A percentile compares a stretch with the other conserved stretches of the same genome.
These are phyloP conservation scores for Benitochromis conjunctus DNA, from an alignment of 2,113 vertebrate species.

Conservation along the genomic window DNA sequence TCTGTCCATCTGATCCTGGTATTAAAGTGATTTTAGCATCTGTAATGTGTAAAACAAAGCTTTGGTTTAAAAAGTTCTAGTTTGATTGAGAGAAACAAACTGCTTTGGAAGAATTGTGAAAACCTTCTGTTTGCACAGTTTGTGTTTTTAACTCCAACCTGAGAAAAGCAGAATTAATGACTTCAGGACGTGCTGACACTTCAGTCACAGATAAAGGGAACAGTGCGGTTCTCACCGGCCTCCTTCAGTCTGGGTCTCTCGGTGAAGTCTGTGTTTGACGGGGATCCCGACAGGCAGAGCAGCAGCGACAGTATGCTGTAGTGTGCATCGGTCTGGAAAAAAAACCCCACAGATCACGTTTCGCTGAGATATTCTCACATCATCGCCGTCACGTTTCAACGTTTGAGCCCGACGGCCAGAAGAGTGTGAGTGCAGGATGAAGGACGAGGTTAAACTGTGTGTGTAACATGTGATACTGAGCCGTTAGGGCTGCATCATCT, in stretches of 20 bases:
- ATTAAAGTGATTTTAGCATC: not conserved
- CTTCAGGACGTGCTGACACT: not conserved
- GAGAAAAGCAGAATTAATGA: not conserved
- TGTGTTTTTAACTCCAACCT: not conserved
- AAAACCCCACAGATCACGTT: not conserved
- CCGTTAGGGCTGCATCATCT: not conserved
- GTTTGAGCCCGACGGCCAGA: not conserved
- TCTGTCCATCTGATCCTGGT: not conserved
- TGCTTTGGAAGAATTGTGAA: not conserved
- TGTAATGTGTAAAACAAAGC: not conserved
- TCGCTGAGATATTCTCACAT: not conserved
- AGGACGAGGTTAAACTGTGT: not conserved
- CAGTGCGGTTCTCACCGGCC: slow-evolving; percentile 49
- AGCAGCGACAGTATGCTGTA: slow-evolving; percentile 87
- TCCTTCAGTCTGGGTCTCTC: slow-evolving; percentile 83
- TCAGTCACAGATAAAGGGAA: not conserved
- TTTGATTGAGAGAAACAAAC: not conserved
- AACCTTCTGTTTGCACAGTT: not conserved
- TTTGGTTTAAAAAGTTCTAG: not conserved
- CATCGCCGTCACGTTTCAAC: not conserved
- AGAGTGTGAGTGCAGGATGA: not conserved
- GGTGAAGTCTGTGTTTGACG: slow-evolving; percentile 85
- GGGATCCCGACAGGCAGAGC: slow-evolving; percentile 88
- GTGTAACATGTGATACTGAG: not conserved
- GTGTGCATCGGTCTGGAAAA: slow-evolving; percentile 75